Evolutionary conservation across 2,113 vertebrate genomes (phyloP).

Genomic region (Cochlearius cochlearius): DNA sequence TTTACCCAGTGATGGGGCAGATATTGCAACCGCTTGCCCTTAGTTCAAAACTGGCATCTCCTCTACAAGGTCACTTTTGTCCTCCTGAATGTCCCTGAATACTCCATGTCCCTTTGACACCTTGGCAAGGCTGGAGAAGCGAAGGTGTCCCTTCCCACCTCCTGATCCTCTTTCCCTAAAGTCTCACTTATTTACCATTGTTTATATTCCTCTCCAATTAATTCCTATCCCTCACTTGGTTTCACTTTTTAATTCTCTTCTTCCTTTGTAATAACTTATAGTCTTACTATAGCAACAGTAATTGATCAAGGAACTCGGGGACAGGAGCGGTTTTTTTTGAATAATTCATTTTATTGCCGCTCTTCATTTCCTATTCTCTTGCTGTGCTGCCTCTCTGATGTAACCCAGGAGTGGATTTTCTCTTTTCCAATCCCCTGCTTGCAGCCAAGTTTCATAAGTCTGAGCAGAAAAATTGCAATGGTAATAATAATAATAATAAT

Average conservation of each 20-base stretch:
- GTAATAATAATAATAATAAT: background rate
- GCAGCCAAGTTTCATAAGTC: background rate
- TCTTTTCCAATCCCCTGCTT: conserved; percentile 10
- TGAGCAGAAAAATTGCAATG: conserved; percentile 17
- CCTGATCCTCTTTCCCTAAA: background rate
- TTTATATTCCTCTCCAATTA: background rate
- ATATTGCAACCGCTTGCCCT: background rate
- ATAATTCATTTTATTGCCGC: conserved; percentile 41
- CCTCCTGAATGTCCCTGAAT: background rate
- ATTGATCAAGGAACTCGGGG: conserved; percentile 34
- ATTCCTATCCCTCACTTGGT: background rate
- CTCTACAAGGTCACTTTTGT: background rate
- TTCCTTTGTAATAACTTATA: conserved; percentile 16
- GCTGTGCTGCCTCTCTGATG: background rate
- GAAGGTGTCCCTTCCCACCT: background rate
- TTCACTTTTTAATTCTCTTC: conserved; percentile 20
- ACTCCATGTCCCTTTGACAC: background rate
- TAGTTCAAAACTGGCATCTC: background rate
- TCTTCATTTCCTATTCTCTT: conserved; percentile 36
- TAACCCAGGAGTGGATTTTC: background rate
- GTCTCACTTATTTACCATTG: background rate
- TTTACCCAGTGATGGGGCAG: background rate
- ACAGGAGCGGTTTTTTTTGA: background rate
- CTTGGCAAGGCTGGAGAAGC: background rate
- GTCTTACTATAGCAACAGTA: background rate